A percentile compares a stretch with the other conserved stretches of the same genome.
phyloP scores from a whole-genome alignment of 2,888 invertebrate species.

The Megalurothrips usitatus region DNA sequence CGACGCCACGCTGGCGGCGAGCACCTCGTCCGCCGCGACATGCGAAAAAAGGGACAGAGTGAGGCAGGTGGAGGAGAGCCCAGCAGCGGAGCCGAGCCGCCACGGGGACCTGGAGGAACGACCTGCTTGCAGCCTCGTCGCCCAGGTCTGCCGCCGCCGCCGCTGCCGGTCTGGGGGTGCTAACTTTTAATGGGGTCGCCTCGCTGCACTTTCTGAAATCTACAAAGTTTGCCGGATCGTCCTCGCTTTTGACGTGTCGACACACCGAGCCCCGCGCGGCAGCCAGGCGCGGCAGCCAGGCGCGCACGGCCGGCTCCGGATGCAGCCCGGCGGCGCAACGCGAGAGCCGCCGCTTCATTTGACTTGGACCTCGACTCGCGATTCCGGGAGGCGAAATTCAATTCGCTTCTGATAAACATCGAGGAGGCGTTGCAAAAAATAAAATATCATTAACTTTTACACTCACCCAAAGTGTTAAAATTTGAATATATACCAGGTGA shows the following conservation, averaged over 20 bases:
- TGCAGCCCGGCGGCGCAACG: too few relatives aligned
- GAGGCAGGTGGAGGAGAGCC: too few relatives aligned
- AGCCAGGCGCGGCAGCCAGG: neutral
- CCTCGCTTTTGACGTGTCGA: neutral
- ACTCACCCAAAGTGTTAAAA: too few relatives aligned
- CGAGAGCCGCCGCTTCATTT: too few relatives aligned
- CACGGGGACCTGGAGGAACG: neutral
- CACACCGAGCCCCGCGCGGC: neutral
- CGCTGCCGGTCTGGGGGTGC: neutral
- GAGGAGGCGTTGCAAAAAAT: too few relatives aligned
- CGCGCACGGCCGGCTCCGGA: too few relatives aligned
- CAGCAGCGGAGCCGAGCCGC: neutral
- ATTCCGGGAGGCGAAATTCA: too few relatives aligned
- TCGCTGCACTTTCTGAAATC: neutral
- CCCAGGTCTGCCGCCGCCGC: neutral
- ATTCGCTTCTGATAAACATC: too few relatives aligned
- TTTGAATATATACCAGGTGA: too few relatives aligned
- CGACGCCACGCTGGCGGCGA: neutral
- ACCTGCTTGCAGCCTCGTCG: too few relatives aligned
- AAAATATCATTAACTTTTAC: too few relatives aligned
- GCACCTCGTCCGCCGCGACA: neutral
- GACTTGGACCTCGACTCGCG: too few relatives aligned
- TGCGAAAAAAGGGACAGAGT: neutral
- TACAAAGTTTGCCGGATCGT: neutral
- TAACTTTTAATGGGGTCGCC: slow-evolving; percentile 12